These are phyloP conservation scores for Takifugu ocellatus DNA, from an alignment of 2,797 vertebrate species.

Conservation along the genomic window DNA sequence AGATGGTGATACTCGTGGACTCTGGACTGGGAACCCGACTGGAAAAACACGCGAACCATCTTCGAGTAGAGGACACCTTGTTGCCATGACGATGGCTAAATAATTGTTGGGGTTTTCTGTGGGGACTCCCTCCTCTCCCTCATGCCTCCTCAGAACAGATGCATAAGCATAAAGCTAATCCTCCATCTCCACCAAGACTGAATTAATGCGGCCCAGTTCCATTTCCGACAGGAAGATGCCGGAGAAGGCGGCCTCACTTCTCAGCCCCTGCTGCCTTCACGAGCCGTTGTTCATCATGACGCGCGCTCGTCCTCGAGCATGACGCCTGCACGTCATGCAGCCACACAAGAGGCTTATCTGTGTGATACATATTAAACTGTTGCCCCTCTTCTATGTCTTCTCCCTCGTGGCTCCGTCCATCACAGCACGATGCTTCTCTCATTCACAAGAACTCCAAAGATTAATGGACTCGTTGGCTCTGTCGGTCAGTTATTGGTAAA, in stretches of 20 bases:
- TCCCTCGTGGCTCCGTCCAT: constrained; percentile 43
- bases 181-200: constrained; percentile 42
- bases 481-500: constrained; percentile 31
- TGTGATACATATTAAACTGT: constrained; percentile 47
- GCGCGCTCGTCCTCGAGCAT: constrained; percentile 41
- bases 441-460: constrained; percentile 13
- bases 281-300: constrained; percentile 32
- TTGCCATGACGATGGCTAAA: constrained; percentile 69
- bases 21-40: neutral
- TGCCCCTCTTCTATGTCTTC: constrained; percentile 45
- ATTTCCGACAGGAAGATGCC: constrained; percentile 33
- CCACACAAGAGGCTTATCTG: constrained; percentile 33
- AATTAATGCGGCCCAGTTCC: constrained; percentile 59
- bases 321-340: constrained; percentile 28
- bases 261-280: constrained; percentile 24
- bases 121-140: constrained; percentile 60
- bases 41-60: constrained; percentile 16
- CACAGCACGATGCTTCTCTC: constrained; percentile 32
- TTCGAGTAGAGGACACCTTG: constrained; percentile 61
- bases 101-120: constrained; percentile 52
- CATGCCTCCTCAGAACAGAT: constrained; percentile 48
- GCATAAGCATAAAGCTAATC: constrained; percentile 55
- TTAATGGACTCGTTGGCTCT: constrained; percentile 41
- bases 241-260: constrained; percentile 17
- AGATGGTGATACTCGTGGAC: too few relatives aligned